These are phyloP conservation scores for Cottus gobio DNA, from an alignment of 2,113 vertebrate genomes.

Conservation along the genomic window DNA sequence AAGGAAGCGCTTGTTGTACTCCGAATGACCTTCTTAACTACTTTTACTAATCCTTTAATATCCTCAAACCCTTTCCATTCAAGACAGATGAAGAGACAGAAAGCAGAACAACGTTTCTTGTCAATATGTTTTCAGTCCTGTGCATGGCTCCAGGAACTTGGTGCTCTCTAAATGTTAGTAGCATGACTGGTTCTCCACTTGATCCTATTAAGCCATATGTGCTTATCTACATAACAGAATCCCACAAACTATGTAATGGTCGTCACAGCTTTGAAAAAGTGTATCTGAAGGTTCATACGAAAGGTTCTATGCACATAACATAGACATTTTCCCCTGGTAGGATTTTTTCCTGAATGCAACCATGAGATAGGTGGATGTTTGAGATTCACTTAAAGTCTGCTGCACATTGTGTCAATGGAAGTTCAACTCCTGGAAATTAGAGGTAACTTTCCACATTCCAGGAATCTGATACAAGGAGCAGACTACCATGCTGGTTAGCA, in stretches of 20 bases:
- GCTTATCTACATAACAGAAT: conserved; percentile 3
- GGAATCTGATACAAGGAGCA: conserved; percentile 47
- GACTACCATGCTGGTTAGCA: conserved; percentile 47
- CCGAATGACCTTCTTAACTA: conserved; percentile 36
- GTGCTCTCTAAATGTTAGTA: conserved; percentile 17
- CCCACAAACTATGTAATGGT: conserved; percentile 1
- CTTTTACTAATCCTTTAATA: conserved; percentile 50
- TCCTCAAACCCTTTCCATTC: conserved; percentile 34
- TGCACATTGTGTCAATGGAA: conserved; percentile 36
- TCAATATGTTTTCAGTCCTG: not conserved
- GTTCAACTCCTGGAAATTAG: conserved; percentile 54
- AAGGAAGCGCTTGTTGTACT: conserved; percentile 37
- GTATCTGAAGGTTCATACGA: conserved; percentile 3
- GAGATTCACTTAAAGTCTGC: not conserved
- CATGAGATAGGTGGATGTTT: conserved; percentile 9
- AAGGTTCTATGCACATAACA: conserved; percentile 5
- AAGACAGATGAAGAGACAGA: conserved; percentile 13
- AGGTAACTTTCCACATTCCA: conserved; percentile 47
- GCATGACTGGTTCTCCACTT: not conserved
- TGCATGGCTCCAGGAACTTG: not conserved
- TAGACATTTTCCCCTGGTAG: not conserved
- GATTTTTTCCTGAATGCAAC: conserved; percentile 1
- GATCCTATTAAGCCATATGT: not conserved
- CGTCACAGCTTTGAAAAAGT: conserved; percentile 6
- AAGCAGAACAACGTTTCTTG: conserved; percentile 22